phyloP scores from a whole-genome alignment of 2,797 vertebrate genomes.

The Syngnathus acus region DNA sequence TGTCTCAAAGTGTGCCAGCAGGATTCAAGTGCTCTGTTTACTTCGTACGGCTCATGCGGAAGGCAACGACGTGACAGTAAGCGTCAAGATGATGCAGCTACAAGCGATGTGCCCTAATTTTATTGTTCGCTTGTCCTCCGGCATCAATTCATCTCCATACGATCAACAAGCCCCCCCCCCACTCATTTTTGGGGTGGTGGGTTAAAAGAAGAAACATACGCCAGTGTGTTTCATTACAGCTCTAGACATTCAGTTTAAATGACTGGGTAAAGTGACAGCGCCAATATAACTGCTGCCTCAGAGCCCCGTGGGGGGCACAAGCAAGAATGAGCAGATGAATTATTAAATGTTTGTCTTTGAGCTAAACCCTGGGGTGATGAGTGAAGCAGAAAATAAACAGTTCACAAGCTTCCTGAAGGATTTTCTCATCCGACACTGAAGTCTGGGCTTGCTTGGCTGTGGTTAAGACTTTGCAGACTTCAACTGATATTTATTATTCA shows the following conservation, averaged over 20 bases:
- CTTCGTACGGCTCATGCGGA: conserved; percentile 9
- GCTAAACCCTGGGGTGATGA: conserved; percentile 53
- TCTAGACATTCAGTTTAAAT: conserved; percentile 13
- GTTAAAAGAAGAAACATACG: conserved; percentile 8
- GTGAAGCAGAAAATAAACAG: conserved; percentile 59
- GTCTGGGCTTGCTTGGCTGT: conserved; percentile 31
- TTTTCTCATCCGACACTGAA: conserved; percentile 38
- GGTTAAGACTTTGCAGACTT: conserved; percentile 17
- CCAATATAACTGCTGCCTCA: conserved; percentile 26
- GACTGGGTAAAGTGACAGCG: conserved; percentile 17
- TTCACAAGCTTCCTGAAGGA: conserved; percentile 49
- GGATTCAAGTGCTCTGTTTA: conserved; percentile 10
- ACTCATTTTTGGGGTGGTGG: not conserved
- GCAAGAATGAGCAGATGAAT: conserved; percentile 51
- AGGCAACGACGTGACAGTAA: conserved; percentile 8
- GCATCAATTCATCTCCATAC: conserved; percentile 14
- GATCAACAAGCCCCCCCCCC: not conserved
- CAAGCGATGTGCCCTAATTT: not conserved
- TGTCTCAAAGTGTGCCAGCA: conserved; percentile 17
- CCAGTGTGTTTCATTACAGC: not conserved
- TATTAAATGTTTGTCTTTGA: conserved; percentile 61
- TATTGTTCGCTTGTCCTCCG: conserved; percentile 8
- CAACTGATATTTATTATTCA: conserved; percentile 2
- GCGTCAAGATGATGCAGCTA: conserved; percentile 1
- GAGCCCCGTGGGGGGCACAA: conserved; percentile 23